Percentiles rank a stretch among this genome's conserved stretches.
Conservation (phyloP, 2,797 vertebrate genomes). For the Cottoperca gobio region DNA sequence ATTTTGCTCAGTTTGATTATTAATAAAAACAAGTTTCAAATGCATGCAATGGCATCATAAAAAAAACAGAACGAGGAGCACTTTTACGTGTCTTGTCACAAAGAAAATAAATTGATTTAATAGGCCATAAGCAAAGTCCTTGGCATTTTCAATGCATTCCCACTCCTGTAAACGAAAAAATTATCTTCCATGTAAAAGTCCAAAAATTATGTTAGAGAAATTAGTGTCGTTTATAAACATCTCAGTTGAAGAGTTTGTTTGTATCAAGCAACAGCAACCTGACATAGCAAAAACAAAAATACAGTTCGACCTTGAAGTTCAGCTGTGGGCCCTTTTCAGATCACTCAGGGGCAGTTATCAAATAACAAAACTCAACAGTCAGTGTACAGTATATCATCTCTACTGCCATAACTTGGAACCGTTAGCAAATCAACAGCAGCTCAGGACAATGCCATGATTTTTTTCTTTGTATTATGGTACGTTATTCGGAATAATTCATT, state of each 20-base stretch:
- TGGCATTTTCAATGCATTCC: conserved; percentile 68
- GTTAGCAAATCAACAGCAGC: conserved; percentile 67
- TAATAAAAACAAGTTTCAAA: conserved; percentile 59
- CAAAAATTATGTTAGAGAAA: conserved; percentile 55
- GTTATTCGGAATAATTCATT: conserved; percentile 66
- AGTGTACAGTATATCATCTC: conserved; percentile 55
- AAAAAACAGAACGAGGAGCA: conserved; percentile 52
- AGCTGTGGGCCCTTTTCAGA: conserved; percentile 26
- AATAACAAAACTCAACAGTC: conserved; percentile 62
- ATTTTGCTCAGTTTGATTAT: conserved; percentile 68
- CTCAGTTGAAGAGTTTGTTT: conserved; percentile 47
- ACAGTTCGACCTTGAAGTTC: conserved; percentile 33
- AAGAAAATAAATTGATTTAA: conserved; percentile 61
- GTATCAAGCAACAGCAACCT: conserved; percentile 55
- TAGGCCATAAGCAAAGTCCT: conserved; percentile 72
- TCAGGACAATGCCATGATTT: conserved; percentile 50
- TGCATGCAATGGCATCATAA: conserved; percentile 70
- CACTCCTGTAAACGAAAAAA: conserved; percentile 43
- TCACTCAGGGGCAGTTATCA: conserved; percentile 43
- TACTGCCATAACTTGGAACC: conserved; percentile 57
- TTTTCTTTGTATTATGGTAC: conserved; percentile 48
- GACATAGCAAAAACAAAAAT: conserved; percentile 57
- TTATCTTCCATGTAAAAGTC: conserved; percentile 43
- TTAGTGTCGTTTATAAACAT: conserved; percentile 56
- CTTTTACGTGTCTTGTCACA: conserved; percentile 68